Conservation (phyloP, 2,888 invertebrate genomes). For the Sepiola atlantica region DNA sequence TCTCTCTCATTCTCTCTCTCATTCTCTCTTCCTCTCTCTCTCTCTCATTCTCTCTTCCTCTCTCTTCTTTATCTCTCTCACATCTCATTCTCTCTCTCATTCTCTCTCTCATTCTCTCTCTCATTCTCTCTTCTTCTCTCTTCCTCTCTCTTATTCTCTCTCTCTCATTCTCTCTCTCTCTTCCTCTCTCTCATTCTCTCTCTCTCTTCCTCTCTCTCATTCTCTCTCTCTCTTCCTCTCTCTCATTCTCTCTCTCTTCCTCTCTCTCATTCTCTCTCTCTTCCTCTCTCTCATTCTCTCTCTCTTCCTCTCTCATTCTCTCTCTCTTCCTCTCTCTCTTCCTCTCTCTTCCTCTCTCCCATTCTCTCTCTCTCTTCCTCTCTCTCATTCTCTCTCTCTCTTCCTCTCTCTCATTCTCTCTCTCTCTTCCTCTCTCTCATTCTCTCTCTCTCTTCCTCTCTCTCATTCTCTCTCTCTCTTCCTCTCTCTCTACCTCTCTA, state of each 20-base stretch:
- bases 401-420: no score
- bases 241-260: neutral
- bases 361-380: neutral
- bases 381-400: neutral
- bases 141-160: neutral
- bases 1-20: neutral
- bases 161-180: no score
- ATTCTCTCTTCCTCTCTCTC: no score
- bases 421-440: no score
- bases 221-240: neutral
- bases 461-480: neutral
- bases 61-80: neutral
- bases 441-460: neutral
- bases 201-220: neutral
- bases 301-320: neutral
- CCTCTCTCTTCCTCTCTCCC: neutral
- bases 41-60: neutral
- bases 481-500: neutral
- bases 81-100: neutral
- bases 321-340: neutral
- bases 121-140: neutral
- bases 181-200: neutral
- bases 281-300: neutral
- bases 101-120: no score
- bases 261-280: neutral